These are phyloP conservation scores for Melanostigma gelatinosum DNA, from an alignment of 2,113 vertebrate species.

Conservation along the genomic window DNA sequence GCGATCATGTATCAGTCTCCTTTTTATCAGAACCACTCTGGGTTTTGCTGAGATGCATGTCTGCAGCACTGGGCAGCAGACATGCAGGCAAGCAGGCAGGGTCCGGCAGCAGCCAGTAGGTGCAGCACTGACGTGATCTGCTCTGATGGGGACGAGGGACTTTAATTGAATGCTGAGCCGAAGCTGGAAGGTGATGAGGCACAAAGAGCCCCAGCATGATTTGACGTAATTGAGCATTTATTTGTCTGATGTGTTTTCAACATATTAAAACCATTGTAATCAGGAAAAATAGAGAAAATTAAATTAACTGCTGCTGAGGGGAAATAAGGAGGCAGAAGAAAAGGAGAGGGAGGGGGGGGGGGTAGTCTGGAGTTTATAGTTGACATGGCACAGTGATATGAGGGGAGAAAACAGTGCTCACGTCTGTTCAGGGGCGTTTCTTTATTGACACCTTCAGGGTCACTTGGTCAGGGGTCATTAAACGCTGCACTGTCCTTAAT, in stretches of 20 bases:
- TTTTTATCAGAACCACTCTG: conserved; percentile 9
- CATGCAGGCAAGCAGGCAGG: conserved; percentile 3
- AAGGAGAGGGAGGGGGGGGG: conserved; percentile 1
- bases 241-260: conserved; percentile 74
- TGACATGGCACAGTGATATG: conserved; percentile 68
- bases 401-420: conserved; percentile 58
- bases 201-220: conserved; percentile 60
- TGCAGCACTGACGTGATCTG: conserved; percentile 76
- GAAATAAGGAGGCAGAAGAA: conserved; percentile 42
- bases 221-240: conserved; percentile 76
- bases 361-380: conserved; percentile 68
- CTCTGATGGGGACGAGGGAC: conserved; percentile 74
- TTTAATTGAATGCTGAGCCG: conserved; percentile 74
- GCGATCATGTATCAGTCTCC: neutral
- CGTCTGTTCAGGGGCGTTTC: conserved; percentile 3
- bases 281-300: conserved; percentile 27
- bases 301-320: conserved; percentile 57
- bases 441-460: conserved; percentile 41
- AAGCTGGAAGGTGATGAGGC: conserved; percentile 71
- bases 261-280: conserved; percentile 62
- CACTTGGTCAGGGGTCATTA: conserved; percentile 36
- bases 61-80: conserved; percentile 27
- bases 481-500: neutral
- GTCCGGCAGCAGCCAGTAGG: conserved; percentile 55
- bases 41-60: neutral